Percentiles rank a stretch among this genome's conserved stretches.
phyloP scores from a whole-genome alignment of 2,797 vertebrate genomes.

The Diceros bicornis region DNA sequence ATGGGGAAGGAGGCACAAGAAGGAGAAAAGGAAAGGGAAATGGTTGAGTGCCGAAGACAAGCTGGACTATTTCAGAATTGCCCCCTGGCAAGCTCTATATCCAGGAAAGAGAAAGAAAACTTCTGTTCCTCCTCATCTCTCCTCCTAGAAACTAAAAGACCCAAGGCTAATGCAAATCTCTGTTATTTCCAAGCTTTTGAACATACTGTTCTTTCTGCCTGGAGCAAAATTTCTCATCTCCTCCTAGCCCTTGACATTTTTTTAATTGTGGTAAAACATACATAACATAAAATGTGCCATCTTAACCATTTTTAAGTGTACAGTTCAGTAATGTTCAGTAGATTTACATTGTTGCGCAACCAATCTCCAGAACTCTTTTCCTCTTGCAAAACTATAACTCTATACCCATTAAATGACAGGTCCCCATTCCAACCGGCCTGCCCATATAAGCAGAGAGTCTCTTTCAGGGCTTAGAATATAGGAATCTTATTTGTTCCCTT shows the following conservation, averaged over 20 bases:
- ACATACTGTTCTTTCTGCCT: background rate
- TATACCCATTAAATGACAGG: background rate
- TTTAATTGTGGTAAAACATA: constrained; percentile 10
- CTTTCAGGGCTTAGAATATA: constrained; percentile 10
- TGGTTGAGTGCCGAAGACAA: background rate
- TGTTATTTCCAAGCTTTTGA: constrained; percentile 47
- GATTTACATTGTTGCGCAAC: background rate
- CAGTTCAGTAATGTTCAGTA: background rate
- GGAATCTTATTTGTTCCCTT: background rate
- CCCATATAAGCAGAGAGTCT: background rate
- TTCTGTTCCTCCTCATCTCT: background rate
- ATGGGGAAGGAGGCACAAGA: background rate
- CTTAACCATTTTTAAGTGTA: background rate
- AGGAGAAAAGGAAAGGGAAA: constrained; percentile 2
- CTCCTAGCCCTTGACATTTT: background rate
- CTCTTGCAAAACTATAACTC: constrained; percentile 17
- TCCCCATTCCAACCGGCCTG: background rate
- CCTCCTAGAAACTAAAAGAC: constrained; percentile 27
- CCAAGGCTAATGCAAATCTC: constrained; percentile 5
- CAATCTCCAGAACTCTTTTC: background rate
- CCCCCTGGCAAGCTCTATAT: background rate
- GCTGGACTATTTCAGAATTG: background rate
- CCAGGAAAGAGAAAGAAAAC: background rate
- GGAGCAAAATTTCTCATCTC: constrained; percentile 24
- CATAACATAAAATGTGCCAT: constrained; percentile 23